Base-by-base conservation (phyloP, 2,888 invertebrate genomes). In the Harpalus rufipes region DNA sequence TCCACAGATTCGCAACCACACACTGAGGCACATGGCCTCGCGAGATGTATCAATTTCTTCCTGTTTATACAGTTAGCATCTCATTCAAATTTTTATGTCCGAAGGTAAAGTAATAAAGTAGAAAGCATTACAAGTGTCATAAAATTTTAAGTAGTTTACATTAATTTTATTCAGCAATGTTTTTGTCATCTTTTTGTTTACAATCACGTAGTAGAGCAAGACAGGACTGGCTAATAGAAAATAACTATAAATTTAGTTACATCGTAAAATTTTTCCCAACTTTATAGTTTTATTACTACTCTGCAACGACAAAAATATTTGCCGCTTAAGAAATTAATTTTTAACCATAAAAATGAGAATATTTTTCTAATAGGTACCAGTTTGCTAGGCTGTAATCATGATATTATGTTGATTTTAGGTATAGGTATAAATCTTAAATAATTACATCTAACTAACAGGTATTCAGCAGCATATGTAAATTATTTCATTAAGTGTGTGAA, bases 101-200 rank as follows among this genome's bases (percentile, higher is more conserved):
- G 44, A 12, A 16, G 8, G n/a, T 7, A 3, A 44, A 44, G 44
- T 41, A 74, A 74, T 74, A 74, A 44, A 74, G 44, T 44, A 74
- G 41, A 74, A 74, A 44, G 72, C 72, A 74, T 44, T 44, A 74
- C 41, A 41, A 41, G 16, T 18, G 10, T 18, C 41, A 74, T 74
- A 74, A 74, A 74, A 74, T 74, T 74, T 74, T 74, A 74, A 74
- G 44, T 74, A 74, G 44, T 16, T 68, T 44, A 74, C 72, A 74
- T 74, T 74, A 74, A 74, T 74, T 74, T 74, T 44, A 18, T 18
- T 44, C 72, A 74, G 41, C 41, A 41, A 74, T 74, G 72, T 74
- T 74, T 41, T 44, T 74, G 72, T 44, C 44, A 51, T 51, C 44
- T 74, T 44, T 74, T 74, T 12, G 14, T 44, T 10, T 74, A 44